Base-by-base conservation (phyloP, 1,140 invertebrate genomes). In the Aphelenchoides fujianensis region DNA sequence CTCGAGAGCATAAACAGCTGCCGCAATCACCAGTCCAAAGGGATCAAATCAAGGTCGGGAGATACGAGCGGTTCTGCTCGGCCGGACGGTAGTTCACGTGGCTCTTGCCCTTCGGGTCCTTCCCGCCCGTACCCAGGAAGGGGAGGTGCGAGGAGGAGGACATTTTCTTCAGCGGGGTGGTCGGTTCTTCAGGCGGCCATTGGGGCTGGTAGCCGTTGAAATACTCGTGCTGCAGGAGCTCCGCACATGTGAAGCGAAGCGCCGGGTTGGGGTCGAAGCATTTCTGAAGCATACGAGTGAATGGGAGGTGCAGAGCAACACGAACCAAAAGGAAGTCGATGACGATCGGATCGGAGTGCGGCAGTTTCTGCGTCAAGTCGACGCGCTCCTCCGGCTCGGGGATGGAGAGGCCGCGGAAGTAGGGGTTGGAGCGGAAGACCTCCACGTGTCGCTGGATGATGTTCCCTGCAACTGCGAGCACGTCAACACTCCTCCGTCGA, bases 361-460 rank as follows among this genome's bases (percentile, higher is more conserved):
- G 71, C 23, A 82, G 59, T 57, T 76, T 67, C 32, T 72, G 48
- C 28, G 68, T 48, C 3, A 78, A 64, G 72, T 82, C 80, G 74
- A 87, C 86, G 69, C 85, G 78, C 37, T 87, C 82, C n/a, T 92
- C 88, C 3, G 90, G 90, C 70, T 94, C 92, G 0, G 95, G 95
- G 75, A 94, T 91, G 0, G 74, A 84, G n/a, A 96, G 92, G 84
- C 91, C 90, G 68, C 85, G 86, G 82, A 93, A 98, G 85, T 97
- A 98, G 78, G 95, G 91, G 82, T 98, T 98, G 74, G 90, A 91
- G 72, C 91, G 92, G 85, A 98, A 98, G 78, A 95, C 94, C 72
- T 92, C 90, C 89, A 97, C 91, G 85, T 98, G 95, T 57, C 94
- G 88, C 0, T 93, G 91, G 75, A 96, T 88, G 2, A 98, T 87